Evolutionary conservation across 2,113 vertebrate species (phyloP).

Genomic region (Lipophrys pholis): DNA sequence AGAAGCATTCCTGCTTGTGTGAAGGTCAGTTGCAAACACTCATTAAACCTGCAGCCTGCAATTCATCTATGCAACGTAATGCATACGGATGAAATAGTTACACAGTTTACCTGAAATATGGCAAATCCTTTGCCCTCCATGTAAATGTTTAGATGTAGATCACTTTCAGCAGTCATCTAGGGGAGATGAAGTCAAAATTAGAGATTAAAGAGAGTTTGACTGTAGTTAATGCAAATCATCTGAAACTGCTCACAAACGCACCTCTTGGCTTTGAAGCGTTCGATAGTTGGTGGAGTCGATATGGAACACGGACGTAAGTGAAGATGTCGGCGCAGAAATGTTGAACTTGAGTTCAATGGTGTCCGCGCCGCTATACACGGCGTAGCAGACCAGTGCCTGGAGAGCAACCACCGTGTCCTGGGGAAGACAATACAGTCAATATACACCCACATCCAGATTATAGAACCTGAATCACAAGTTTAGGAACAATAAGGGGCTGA

Average conservation of each 20-base stretch:
- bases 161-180: conserved; percentile 82
- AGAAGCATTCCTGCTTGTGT: conserved; percentile 12
- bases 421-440: not conserved
- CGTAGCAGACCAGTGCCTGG: conserved; percentile 87
- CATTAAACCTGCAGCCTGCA: not conserved
- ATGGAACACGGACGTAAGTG: conserved; percentile 64
- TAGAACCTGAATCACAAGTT: no score
- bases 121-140: conserved; percentile 88
- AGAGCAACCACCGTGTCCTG: conserved; percentile 90
- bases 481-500: no score
- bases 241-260: not conserved
- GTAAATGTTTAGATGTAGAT: conserved; percentile 77
- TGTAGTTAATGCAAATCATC: not conserved
- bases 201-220: not conserved
- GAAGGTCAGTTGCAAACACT: not conserved
- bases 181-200: not conserved
- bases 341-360: conserved; percentile 82
- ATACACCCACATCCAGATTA: not conserved
- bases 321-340: conserved; percentile 52
- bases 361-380: conserved; percentile 76
- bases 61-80: not conserved
- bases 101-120: conserved; percentile 87
- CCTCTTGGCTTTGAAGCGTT: conserved; percentile 84
- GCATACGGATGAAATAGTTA: no score
- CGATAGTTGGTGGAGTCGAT: conserved; percentile 82